Evolutionary conservation across 2,797 vertebrate genomes (phyloP).

Genomic region (Chanos chanos): DNA sequence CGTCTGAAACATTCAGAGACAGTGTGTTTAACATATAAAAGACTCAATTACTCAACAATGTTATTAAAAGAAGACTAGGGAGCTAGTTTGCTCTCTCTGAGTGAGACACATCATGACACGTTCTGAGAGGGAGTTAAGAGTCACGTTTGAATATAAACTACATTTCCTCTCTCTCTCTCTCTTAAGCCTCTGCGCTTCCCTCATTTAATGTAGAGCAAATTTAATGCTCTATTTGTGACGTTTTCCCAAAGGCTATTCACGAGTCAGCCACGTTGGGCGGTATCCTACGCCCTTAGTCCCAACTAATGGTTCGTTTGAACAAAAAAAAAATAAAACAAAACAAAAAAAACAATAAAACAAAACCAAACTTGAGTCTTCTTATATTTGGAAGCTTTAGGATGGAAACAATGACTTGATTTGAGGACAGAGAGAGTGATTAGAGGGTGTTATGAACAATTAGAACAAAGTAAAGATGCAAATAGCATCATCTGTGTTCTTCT

Average conservation of each 20-base stretch:
- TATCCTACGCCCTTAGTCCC: background rate
- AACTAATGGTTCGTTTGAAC: too few relatives aligned
- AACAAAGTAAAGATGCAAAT: background rate
- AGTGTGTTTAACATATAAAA: too few relatives aligned
- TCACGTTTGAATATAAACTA: background rate
- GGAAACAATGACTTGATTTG: too few relatives aligned
- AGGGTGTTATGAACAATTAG: background rate
- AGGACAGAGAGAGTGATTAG: background rate
- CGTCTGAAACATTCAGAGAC: background rate
- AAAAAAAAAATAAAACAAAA: background rate
- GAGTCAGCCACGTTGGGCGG: slow-evolving; percentile 31
- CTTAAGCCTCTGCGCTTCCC: background rate
- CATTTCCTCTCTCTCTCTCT: slow-evolving; percentile 9
- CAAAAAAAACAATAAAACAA: background rate
- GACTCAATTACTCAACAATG: background rate
- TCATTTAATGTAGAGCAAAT: slow-evolving; percentile 66
- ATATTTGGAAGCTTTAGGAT: background rate
- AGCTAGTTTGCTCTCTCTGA: background rate
- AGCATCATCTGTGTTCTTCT: slow-evolving; percentile 13
- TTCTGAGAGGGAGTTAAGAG: background rate
- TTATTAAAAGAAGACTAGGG: background rate
- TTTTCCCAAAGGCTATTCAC: slow-evolving; percentile 63
- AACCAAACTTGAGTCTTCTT: background rate
- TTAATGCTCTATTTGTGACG: slow-evolving; percentile 76
- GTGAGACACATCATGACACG: too few relatives aligned